phyloP scores from a whole-genome alignment of 1,140 invertebrate species.

The Dinoponera quadriceps region DNA sequence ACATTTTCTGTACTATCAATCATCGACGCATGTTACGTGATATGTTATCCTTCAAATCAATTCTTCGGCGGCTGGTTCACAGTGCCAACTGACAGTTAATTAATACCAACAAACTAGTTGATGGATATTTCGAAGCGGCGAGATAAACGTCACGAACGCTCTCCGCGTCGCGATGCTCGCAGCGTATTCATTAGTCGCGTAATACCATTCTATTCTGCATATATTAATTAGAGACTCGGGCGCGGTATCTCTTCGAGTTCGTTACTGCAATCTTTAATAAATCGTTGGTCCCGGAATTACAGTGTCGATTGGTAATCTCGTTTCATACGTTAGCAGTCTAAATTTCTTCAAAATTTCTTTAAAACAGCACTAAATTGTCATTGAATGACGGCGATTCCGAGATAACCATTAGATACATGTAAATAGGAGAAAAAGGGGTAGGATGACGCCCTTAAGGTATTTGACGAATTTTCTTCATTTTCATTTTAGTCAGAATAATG shows the following conservation, averaged over 20 bases:
- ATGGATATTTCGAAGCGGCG: constrained; percentile 42
- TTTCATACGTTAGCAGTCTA: neutral
- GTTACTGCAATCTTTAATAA: constrained; percentile 1
- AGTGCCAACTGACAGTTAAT: constrained; percentile 50
- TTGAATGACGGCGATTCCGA: too few species aligned
- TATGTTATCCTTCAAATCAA: constrained; percentile 53
- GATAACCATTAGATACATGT: too few species aligned
- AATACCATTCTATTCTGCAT: constrained; percentile 42
- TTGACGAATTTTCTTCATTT: too few species aligned
- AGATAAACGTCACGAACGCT: constrained; percentile 38
- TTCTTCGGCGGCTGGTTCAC: constrained; percentile 43
- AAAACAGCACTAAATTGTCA: too few species aligned
- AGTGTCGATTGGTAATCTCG: neutral
- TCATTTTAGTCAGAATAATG: too few species aligned
- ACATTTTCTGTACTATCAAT: constrained; percentile 39
- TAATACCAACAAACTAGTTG: constrained; percentile 45
- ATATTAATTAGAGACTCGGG: constrained; percentile 46
- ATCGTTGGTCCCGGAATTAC: neutral
- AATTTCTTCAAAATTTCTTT: too few species aligned
- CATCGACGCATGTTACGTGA: constrained; percentile 20
- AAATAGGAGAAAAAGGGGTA: too few species aligned
- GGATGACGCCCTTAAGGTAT: too few species aligned
- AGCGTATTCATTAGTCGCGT: constrained; percentile 48
- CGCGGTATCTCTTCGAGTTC: constrained; percentile 11
- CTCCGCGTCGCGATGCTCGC: neutral